phyloP scores from a whole-genome alignment of 2,797 vertebrate species.

The Malacoraja senta region DNA sequence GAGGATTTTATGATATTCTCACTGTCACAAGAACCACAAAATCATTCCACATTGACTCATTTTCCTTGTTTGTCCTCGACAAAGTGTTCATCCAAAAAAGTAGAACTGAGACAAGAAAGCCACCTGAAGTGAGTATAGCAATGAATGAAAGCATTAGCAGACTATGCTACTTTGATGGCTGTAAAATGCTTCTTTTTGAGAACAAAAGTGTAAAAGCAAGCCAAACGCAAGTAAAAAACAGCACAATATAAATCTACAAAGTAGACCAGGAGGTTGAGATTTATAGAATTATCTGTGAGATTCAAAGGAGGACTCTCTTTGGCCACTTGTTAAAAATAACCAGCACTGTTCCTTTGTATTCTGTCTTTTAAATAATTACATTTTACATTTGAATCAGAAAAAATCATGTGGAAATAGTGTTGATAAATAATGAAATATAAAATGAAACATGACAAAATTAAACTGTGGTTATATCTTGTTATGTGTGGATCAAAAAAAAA shows the following conservation, averaged over 20 bases:
- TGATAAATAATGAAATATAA: background rate
- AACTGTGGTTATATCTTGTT: slow-evolving; percentile 7
- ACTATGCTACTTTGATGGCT: background rate
- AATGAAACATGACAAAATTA: slow-evolving; percentile 23
- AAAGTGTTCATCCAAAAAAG: background rate
- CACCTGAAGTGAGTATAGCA: background rate
- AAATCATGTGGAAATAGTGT: background rate
- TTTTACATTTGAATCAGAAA: background rate
- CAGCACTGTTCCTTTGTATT: background rate
- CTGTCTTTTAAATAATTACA: slow-evolving; percentile 10
- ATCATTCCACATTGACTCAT: background rate
- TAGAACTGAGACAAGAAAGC: background rate
- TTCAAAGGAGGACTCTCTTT: background rate
- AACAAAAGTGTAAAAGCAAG: background rate
- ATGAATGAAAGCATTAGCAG: background rate
- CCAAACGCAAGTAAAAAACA: background rate
- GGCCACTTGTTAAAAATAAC: background rate
- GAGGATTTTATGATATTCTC: background rate
- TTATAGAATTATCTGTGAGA: background rate
- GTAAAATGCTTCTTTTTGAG: background rate
- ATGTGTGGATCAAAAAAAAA: background rate
- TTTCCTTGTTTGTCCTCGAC: background rate
- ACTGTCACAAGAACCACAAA: background rate
- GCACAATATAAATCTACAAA: background rate
- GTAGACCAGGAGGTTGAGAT: background rate